phyloP scores from a whole-genome alignment of 2,888 invertebrate species.

The Oithona nana region DNA sequence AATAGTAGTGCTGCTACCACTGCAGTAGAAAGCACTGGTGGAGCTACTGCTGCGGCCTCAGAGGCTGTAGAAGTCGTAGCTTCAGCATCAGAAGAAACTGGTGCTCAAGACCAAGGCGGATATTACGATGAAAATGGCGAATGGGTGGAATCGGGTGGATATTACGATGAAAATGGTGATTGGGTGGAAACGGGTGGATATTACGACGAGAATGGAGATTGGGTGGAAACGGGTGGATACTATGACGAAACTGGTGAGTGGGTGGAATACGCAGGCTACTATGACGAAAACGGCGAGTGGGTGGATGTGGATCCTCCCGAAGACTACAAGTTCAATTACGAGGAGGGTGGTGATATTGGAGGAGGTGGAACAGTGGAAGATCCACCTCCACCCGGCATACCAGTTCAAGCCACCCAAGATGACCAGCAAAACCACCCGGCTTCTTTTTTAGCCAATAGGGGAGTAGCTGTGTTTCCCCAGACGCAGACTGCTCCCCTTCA shows the following conservation, averaged over 20 bases:
- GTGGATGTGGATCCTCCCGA: conserved; percentile 7
- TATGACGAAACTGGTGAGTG: conserved; percentile 16
- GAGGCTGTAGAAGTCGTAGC: neutral
- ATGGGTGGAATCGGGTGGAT: conserved; percentile 8
- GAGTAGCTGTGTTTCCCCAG: conserved; percentile 13
- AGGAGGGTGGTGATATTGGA: neutral
- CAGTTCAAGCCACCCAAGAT: neutral
- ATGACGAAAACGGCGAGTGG: conserved; percentile 16
- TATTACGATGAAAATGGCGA: conserved; percentile 13
- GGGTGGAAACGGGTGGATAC: conserved; percentile 15
- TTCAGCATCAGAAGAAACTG: neutral
- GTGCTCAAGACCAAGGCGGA: neutral
- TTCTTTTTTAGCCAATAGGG: conserved; percentile 16
- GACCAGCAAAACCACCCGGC: neutral
- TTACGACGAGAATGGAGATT: conserved; percentile 16
- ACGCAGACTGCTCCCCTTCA: conserved; percentile 16
- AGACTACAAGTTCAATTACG: neutral
- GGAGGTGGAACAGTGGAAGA: neutral
- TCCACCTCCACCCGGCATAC: neutral
- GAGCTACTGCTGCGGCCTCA: neutral
- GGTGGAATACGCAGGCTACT: conserved; percentile 13
- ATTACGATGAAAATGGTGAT: conserved; percentile 15
- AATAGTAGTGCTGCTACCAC: neutral
- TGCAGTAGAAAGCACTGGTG: neutral
- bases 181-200: conserved; percentile 14